Evolutionary conservation across 1,140 invertebrate species (phyloP), one percentile per base, ranked within the genome.

Genomic region (Heliconius melpomene): DNA sequence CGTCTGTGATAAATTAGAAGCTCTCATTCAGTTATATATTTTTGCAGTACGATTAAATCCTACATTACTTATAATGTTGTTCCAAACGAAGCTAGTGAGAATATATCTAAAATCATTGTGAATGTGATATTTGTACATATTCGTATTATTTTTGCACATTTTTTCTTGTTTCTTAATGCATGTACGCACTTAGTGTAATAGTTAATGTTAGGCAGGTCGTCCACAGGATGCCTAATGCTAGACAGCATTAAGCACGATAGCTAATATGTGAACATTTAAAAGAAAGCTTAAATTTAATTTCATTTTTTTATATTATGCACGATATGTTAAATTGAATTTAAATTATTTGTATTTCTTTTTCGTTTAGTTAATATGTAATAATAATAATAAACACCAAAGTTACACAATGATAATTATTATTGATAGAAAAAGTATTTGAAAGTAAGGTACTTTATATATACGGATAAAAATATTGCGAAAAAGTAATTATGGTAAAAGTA

Each of bases 121-220:
- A 40, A 38, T 76, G 74, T 76, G 74, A 36, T 76, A 66, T 76
- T 40, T 76, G 74, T 76, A 76, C 57, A 76, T 76, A 75, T 66
- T 66, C 26, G 13, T 57, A 70, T 66, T 38, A 32, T 46, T n/a
- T 52, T 76, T 38, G 74, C 74, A 76, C 74, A 76, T 76, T 52
- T 52, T 52, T 52, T 52, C 52, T 75, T 75, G 74, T 76, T 76
- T 76, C 74, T 76, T 66, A 66, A 76, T 76, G 74, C 74, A 76
- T 76, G 74, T 76, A 76, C 57, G 74, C 74, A 76, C 74, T 76
- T 76, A 76, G 74, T 76, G 54, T 66, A 54, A 76, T 66, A 46
- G 60, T 38, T 66, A 26, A 70, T 76, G 16, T 46, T 46, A 76
- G 74, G 1, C 74, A 3, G 36, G 60, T 23, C 74, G 74, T 66